phyloP scores from a whole-genome alignment of 2,888 invertebrate species.

The Tetrapedia diversipes region DNA sequence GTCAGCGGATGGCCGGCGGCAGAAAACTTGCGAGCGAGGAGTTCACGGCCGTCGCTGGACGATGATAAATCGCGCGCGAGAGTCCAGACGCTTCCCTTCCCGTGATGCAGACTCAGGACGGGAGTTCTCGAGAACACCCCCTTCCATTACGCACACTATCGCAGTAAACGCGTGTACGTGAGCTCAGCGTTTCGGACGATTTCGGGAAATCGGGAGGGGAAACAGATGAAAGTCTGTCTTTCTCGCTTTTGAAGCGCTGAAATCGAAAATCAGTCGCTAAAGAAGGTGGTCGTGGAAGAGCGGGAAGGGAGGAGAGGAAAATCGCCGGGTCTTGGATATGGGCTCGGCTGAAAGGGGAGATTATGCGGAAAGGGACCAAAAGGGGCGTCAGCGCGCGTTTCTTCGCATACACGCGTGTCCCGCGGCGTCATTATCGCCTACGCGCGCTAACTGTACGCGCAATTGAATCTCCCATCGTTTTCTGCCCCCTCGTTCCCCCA shows the following conservation, averaged over 20 bases:
- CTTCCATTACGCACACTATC: too few relatives aligned
- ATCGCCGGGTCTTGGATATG: slow-evolving; percentile 14
- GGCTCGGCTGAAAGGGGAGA: slow-evolving; percentile 53
- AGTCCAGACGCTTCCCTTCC: not conserved
- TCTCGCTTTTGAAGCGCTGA: too few relatives aligned
- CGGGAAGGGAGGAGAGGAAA: not conserved
- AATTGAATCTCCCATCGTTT: slow-evolving; percentile 73
- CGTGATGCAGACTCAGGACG: too few relatives aligned
- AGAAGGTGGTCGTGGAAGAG: too few relatives aligned
- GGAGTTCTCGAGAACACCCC: too few relatives aligned
- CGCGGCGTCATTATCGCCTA: slow-evolving; percentile 77
- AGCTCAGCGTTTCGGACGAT: too few relatives aligned
- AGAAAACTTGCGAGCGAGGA: slow-evolving; percentile 53
- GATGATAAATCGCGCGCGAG: slow-evolving; percentile 61
- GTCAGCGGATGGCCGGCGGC: slow-evolving; percentile 13
- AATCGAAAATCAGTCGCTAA: too few relatives aligned
- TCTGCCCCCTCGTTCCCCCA: too few relatives aligned
- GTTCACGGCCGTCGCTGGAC: slow-evolving; percentile 64
- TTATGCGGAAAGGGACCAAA: slow-evolving; percentile 49
- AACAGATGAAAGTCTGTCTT: too few relatives aligned
- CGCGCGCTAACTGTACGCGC: slow-evolving; percentile 76
- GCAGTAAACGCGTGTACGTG: too few relatives aligned
- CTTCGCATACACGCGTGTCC: slow-evolving; percentile 62
- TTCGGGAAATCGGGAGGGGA: too few relatives aligned
- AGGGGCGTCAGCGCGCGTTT: slow-evolving; percentile 58